Conservation (phyloP, 2,888 invertebrate species). For the Oscheius sp. region DNA sequence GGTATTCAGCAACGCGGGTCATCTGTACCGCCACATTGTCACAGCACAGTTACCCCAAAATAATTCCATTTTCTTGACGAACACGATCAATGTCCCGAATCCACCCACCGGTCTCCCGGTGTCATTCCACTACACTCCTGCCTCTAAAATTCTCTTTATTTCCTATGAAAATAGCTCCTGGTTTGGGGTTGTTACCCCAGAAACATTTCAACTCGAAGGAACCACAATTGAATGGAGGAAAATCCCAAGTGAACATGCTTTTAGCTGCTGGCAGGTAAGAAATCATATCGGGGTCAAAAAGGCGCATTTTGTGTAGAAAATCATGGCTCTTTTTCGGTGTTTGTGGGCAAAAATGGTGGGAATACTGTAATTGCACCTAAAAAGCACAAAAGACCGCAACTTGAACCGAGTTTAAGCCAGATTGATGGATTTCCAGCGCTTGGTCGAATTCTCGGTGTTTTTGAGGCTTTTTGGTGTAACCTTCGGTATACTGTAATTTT, state of each 20-base stretch:
- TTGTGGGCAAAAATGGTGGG: no score
- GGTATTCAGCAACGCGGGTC: slow-evolving; percentile 43
- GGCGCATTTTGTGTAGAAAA: no score
- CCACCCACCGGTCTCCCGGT: slow-evolving; percentile 4
- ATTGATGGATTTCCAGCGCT: no score
- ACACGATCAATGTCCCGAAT: slow-evolving; percentile 36
- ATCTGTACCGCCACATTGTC: slow-evolving; percentile 46
- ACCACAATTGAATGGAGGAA: slow-evolving; percentile 20
- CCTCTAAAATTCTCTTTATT: slow-evolving; percentile 41
- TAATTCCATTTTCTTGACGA: slow-evolving; percentile 52
- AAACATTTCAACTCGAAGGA: slow-evolving; percentile 15
- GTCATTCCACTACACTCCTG: slow-evolving; percentile 48
- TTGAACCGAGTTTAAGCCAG: no score
- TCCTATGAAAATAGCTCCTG: slow-evolving; percentile 42
- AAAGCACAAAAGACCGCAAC: no score
- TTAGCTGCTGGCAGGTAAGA: slow-evolving; percentile 14
- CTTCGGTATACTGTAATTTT: no score
- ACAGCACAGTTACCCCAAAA: slow-evolving; percentile 33
- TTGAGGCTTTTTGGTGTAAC: no score
- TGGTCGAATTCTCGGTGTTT: no score
- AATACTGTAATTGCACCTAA: no score
- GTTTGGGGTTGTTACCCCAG: slow-evolving; percentile 26
- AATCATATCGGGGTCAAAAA: no score
- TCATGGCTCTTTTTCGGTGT: no score
- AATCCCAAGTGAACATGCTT: slow-evolving; percentile 8